Percentiles rank a stretch among this genome's conserved stretches.
Conservation (phyloP, 2,797 vertebrate genomes). For the Tragopan temminckii region DNA sequence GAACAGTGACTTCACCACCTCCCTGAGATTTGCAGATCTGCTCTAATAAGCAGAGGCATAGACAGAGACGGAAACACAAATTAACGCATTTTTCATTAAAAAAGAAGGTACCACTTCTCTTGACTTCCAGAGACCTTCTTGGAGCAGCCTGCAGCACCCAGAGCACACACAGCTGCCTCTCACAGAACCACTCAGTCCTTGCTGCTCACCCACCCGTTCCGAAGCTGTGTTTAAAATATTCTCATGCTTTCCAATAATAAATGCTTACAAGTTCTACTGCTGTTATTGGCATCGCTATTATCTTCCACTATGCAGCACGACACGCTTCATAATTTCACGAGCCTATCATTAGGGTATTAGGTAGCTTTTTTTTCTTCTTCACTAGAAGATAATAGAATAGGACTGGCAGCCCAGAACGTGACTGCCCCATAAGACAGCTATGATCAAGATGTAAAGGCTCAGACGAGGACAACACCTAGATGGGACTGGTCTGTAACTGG, state of each 20-base stretch:
- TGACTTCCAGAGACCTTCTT: neutral
- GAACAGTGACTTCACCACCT: no score
- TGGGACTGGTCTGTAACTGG: no score
- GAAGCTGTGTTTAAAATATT: neutral
- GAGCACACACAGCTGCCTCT: neutral
- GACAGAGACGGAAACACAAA: conserved; percentile 18
- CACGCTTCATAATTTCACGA: neutral
- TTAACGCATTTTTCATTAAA: neutral
- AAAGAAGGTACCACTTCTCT: neutral
- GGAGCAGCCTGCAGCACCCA: neutral
- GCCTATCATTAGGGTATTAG: neutral
- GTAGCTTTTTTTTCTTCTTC: neutral
- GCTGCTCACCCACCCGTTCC: neutral
- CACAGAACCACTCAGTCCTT: neutral
- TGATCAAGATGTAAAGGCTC: neutral
- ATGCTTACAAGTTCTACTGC: neutral
- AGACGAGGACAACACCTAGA: rapidly evolving
- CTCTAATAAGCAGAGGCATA: conserved; percentile 1
- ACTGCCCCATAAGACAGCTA: rapidly evolving
- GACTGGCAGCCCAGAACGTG: neutral
- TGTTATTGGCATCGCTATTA: neutral
- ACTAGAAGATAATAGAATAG: neutral
- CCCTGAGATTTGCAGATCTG: neutral
- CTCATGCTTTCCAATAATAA: neutral
- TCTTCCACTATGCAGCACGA: neutral